Evolutionary conservation across 2,888 invertebrate species (phyloP), one percentile per base, ranked within the genome.

Genomic region (Salticus scenicus): DNA sequence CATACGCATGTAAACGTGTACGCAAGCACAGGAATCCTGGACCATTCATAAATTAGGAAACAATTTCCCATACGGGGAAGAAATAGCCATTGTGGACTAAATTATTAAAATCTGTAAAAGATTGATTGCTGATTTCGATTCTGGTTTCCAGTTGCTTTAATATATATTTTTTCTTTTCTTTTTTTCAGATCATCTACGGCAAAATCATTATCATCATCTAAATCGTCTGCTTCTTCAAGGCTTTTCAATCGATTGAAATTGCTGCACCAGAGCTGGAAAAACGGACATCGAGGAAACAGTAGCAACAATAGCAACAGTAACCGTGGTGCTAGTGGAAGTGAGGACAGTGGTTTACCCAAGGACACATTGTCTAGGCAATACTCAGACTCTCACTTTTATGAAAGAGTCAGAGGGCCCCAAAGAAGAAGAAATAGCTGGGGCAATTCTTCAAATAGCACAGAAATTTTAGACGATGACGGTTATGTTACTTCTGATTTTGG

Each of bases 401-500:
- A 87, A 72, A 83, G 77, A 17, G 82, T 87, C 12, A 64, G 80
- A 20, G 69, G 71, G 10, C 75, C 75, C 1, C 67, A 7, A n/a
- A 33, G 41, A 20, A 73, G 77, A n/a, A 42, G 86, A 20, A 71
- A 66, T 66, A 73, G 73, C 28, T 86, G 86, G 86, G 75, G 80
- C 0, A 66, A 80, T 17, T 86, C 86, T 0, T 86, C 86, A 37
- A 80, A 80, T n/a, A 86, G 86, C 67, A 86, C 86, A 5, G 87
- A 82, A 63, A 87, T 77, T 24, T 64, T 82, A 20, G 83, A 81
- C 24, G 87, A 87, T 20, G 87, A 87, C 72, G 87, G 87, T 42
- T 87, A 87, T 24, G 87, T 76, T 30, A 87, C 87, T 12, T 83
- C 81, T n/a, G 81, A 87, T 74, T 81, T 83, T 27, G 87, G 78